phyloP scores from a whole-genome alignment of 1,140 invertebrate genomes.

The Zophobas morio region DNA sequence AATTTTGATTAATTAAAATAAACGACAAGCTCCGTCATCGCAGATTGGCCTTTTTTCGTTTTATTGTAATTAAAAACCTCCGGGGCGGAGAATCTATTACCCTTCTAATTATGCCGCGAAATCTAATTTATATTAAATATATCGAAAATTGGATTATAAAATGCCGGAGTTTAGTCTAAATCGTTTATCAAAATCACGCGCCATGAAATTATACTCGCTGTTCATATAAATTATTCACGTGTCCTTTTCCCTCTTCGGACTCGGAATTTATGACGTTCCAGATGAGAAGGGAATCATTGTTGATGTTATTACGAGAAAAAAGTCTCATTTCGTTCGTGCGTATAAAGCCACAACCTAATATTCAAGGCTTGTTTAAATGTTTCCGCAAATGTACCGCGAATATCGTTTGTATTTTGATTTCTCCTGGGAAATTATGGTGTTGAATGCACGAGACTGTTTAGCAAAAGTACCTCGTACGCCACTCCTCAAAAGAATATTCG shows the following conservation, averaged over 20 bases:
- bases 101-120: slow-evolving; percentile 41
- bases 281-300: slow-evolving; percentile 41
- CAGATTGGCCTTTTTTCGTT: slow-evolving; percentile 36
- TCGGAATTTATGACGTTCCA: slow-evolving; percentile 40
- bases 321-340: slow-evolving; percentile 25
- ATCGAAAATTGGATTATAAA: slow-evolving; percentile 54
- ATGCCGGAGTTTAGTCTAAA: slow-evolving; percentile 48
- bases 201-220: slow-evolving; percentile 51
- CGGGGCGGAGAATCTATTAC: slow-evolving; percentile 47
- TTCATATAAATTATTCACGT: slow-evolving; percentile 50
- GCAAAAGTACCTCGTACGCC: slow-evolving; percentile 31
- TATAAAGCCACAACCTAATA: slow-evolving; percentile 43
- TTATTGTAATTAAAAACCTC: slow-evolving; percentile 45
- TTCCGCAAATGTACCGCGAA: slow-evolving; percentile 60
- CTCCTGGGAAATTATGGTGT: slow-evolving; percentile 60
- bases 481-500: slow-evolving; percentile 17
- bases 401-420: slow-evolving; percentile 61
- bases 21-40: slow-evolving; percentile 19
- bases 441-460: slow-evolving; percentile 44
- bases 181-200: slow-evolving; percentile 51
- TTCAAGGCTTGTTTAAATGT: slow-evolving; percentile 55
- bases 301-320: slow-evolving; percentile 34
- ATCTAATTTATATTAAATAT: slow-evolving; percentile 53
- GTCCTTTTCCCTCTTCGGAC: slow-evolving; percentile 43
- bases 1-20: slow-evolving; percentile 49